Evolutionary conservation across 2,113 vertebrate genomes (phyloP), one percentile per base, ranked within the genome.

Genomic region (Ciconia boyciana): DNA sequence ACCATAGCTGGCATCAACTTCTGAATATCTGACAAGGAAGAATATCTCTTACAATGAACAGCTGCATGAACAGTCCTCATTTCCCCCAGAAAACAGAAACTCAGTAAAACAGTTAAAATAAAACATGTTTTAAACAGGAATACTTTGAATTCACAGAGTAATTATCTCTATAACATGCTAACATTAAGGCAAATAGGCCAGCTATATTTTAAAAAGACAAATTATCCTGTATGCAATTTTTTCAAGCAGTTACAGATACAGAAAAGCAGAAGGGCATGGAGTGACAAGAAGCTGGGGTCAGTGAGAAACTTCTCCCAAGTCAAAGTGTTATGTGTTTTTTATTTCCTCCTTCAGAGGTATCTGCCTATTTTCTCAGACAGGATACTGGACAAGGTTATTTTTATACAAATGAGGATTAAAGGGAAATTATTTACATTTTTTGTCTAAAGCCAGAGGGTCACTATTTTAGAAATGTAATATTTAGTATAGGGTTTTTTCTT

Each of bases 41-140:
- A 87, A 24, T 48, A 69, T 91, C 62, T 84, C 84, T 85, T 85
- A 54, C 77, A 94, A 43, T 13, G 58, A 97, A 94, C 82, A 93
- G 70, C 81, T 95, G 89, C 89, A 55, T 48, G 57, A 94, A 77
- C 39, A 58, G 66, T 69, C 57, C 52, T 94, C 84, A 65, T 80
- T 92, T 96, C 88, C 90, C 72, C 62, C 81, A 87, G 43, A 36
- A 91, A 80, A 39, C 49, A 94, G 49, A 82, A 94, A 46, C 34
- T 82, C 62, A 20, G 44, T 39, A 19, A 49, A 89, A 89, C 31
- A 60, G 84, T 71, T 72, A 80, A 92, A 95, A 87, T 55, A 60
- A 70, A 91, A 57, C 9, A 31, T 5, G 10, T 44, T 52, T 55
- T 46, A 22, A 92, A 51, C 29, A 74, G 32, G 48, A 93, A 89